phyloP scores from a whole-genome alignment of 2,113 vertebrate species.

The Coturnix japonica region DNA sequence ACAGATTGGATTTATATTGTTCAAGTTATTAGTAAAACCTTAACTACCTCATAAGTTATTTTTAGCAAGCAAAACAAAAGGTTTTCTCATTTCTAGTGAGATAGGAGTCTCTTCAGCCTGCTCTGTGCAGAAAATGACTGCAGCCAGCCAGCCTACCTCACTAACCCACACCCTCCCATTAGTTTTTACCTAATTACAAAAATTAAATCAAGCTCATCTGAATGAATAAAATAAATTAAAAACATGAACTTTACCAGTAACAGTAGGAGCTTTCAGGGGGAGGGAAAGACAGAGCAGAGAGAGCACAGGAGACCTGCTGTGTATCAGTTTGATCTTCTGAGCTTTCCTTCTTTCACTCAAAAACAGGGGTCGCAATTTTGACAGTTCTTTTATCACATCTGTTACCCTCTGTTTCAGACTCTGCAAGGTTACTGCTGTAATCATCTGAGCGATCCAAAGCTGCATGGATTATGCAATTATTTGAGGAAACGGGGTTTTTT shows the following conservation, averaged over 20 bases:
- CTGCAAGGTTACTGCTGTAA: background rate
- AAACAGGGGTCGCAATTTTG: background rate
- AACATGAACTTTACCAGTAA: background rate
- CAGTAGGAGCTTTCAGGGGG: background rate
- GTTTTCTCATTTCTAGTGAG: background rate
- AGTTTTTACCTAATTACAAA: background rate
- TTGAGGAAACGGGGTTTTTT: fast-evolving
- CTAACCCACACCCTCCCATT: background rate
- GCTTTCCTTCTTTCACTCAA: background rate
- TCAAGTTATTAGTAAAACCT: slow-evolving; percentile 48
- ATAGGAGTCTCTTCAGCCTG: background rate
- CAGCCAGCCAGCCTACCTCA: background rate
- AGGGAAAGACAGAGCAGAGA: background rate
- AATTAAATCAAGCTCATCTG: background rate
- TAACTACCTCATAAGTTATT: slow-evolving; percentile 57
- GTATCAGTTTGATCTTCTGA: background rate
- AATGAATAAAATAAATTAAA: background rate
- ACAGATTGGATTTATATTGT: slow-evolving; percentile 44
- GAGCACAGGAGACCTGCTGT: background rate
- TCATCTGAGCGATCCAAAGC: background rate
- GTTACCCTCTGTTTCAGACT: background rate
- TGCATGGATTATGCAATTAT: background rate
- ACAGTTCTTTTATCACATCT: background rate
- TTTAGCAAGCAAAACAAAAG: slow-evolving; percentile 48
- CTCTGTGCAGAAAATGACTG: slow-evolving; percentile 3